Percentiles rank a stretch among this genome's conserved stretches.
Evolutionary conservation across 2,113 vertebrate genomes (phyloP).

Genomic region (Ancistrus triradiatus): DNA sequence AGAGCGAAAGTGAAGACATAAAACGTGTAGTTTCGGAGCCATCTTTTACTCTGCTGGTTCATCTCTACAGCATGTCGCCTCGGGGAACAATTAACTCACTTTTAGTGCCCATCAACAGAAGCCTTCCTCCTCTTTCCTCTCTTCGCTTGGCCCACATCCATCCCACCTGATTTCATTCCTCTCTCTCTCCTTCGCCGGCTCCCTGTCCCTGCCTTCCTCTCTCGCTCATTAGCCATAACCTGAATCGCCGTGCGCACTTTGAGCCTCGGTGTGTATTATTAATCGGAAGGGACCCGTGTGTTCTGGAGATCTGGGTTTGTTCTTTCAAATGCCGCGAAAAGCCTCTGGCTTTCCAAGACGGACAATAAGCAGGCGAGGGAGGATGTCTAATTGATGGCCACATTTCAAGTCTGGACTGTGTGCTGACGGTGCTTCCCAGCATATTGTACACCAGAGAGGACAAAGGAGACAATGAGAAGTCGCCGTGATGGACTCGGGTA

Average conservation of each 20-base stretch:
- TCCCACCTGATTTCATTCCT: slow-evolving; percentile 30
- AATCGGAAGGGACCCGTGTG: background rate
- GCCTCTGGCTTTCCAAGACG: slow-evolving; percentile 13
- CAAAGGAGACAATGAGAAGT: slow-evolving; percentile 43
- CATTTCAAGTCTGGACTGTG: slow-evolving; percentile 31
- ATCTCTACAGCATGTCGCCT: slow-evolving; percentile 34
- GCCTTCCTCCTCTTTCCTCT: slow-evolving; percentile 24
- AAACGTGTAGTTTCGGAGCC: slow-evolving; percentile 32
- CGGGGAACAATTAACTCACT: slow-evolving; percentile 46
- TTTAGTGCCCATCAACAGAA: slow-evolving; percentile 46
- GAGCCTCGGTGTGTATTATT: background rate
- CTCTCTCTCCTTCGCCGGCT: background rate
- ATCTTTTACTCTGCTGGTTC: slow-evolving; percentile 27
- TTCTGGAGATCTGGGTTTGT: slow-evolving; percentile 4
- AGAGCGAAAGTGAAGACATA: slow-evolving; percentile 1
- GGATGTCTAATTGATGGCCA: slow-evolving; percentile 40
- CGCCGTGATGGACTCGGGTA: slow-evolving; percentile 23
- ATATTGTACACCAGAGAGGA: slow-evolving; percentile 40
- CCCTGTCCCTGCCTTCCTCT: background rate
- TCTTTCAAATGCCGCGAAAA: background rate
- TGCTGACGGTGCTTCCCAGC: slow-evolving; percentile 44
- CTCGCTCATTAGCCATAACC: slow-evolving; percentile 8
- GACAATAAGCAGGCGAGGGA: slow-evolving; percentile 9
- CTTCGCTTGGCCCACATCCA: slow-evolving; percentile 22
- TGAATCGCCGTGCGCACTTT: slow-evolving; percentile 5